Conservation (phyloP, 2,888 invertebrate species). For the Monoplex corrugatus region DNA sequence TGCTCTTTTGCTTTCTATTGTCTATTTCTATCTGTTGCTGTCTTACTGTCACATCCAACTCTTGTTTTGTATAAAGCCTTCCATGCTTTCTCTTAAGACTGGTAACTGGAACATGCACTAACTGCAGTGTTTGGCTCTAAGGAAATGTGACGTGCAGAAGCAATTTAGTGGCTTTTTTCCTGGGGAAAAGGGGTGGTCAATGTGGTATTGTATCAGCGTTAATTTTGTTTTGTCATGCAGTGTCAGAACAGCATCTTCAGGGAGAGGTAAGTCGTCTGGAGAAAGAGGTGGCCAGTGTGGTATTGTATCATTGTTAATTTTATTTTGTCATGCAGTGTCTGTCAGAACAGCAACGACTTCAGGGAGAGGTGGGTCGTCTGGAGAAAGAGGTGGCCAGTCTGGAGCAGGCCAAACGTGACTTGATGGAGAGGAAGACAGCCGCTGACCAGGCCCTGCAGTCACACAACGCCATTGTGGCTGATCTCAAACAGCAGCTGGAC, state of each 20-base stretch:
- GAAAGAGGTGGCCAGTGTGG: slow-evolving; percentile 46
- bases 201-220: no score
- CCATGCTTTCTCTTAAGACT: no score
- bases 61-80: no score
- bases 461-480: slow-evolving; percentile 43
- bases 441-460: slow-evolving; percentile 53
- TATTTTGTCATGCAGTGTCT: slow-evolving; percentile 48
- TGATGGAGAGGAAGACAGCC: slow-evolving; percentile 46
- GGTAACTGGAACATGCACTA: no score
- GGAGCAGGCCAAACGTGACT: slow-evolving; percentile 50
- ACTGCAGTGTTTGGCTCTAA: no score
- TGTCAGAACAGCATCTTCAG: slow-evolving; percentile 54
- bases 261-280: slow-evolving; percentile 50
- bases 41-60: background rate
- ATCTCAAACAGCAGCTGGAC: slow-evolving; percentile 51
- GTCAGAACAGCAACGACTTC: slow-evolving; percentile 53
- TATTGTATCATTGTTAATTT: no score
- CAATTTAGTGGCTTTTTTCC: no score
- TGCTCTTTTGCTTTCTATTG: background rate
- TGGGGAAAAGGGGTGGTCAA: no score
- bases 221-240: no score
- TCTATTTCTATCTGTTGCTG: background rate
- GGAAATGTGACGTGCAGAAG: no score
- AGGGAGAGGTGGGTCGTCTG: slow-evolving; percentile 49
- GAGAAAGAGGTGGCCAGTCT: slow-evolving; percentile 51